Base-by-base conservation (phyloP, 2,888 invertebrate species). In the Diaphora mendica region DNA sequence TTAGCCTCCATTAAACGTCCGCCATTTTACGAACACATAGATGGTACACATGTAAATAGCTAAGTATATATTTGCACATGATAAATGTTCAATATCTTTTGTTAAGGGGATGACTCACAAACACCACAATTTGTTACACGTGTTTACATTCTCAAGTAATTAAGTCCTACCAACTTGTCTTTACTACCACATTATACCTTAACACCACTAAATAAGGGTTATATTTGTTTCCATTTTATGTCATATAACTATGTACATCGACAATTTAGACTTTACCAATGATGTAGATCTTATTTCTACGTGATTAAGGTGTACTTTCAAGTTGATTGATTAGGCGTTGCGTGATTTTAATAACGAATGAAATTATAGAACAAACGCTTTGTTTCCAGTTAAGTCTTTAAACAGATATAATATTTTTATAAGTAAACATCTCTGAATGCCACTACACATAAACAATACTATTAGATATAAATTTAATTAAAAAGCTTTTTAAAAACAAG, bases 321-420 rank as follows among this genome's bases (percentile, higher is more conserved):
- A 13, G n/a, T 26, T n/a, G 20, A 20, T n/a, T 68, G 15, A n/a
- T 59, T 30, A 44, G 23, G 23, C 13, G 33, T n/a, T 67, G 26
- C 11, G 17, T 59, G 62, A 48, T 68, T 48, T 48, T 9, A 68
- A 59, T 72, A n/a, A n/a, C 51, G 51, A 73, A 70, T 55, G 68
- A 76, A 74, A 64, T 74, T 67, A 73, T 76, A 64, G 65, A 72
- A 69, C 62, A 68, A 74, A 68, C 77, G 77, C 77, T 83, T 76
- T 80, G 79, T 77, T 71, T 68, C 68, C 72, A 77, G 75, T 76
- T 77, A 78, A 42, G 30, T 76, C 75, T 77, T 73, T 77, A 79
- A 76, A 81, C 79, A 78, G 79, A 77, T 79, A 75, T 75, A 78
- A 78, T 69, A 77, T 59, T 80, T 78, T 79, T 77, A 74, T 78